Evolutionary conservation across 64 coral and sea anemone species (phyloP).

Genomic region (Exaiptasia diaphana): DNA sequence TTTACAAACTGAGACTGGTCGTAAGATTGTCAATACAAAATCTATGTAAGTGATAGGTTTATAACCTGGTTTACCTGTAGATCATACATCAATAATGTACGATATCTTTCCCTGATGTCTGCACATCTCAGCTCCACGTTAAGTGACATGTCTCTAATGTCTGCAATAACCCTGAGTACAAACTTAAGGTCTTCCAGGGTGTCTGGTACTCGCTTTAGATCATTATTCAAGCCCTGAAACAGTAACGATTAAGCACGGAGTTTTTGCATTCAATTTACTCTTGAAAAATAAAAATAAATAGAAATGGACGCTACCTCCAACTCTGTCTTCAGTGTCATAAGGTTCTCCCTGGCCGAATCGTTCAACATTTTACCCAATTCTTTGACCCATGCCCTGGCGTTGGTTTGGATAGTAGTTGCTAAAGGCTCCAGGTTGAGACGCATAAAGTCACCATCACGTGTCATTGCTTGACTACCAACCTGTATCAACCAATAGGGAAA

Average conservation of each 20-base stretch:
- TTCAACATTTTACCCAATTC: slow-evolving; percentile 92
- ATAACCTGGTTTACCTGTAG: slow-evolving; percentile 60
- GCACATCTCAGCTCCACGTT: slow-evolving; percentile 87
- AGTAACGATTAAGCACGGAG: not conserved
- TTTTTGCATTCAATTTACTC: not conserved
- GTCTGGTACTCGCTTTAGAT: slow-evolving; percentile 82
- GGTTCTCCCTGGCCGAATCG: slow-evolving; percentile 87
- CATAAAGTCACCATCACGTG: slow-evolving; percentile 82
- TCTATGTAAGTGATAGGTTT: not conserved
- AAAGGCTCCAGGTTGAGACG: slow-evolving; percentile 89
- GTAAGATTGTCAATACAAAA: not conserved
- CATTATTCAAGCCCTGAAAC: slow-evolving; percentile 74
- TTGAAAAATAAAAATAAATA: too few relatives aligned
- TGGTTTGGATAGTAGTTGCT: slow-evolving; percentile 86
- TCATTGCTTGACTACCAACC: slow-evolving; percentile 84
- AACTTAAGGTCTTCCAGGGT: slow-evolving; percentile 98
- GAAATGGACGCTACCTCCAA: slow-evolving; percentile 97
- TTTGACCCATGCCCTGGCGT: slow-evolving; percentile 95
- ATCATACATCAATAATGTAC: slow-evolving; percentile 90
- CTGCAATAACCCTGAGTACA: slow-evolving; percentile 94
- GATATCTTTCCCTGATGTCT: slow-evolving; percentile 89
- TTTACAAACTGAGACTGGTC: not conserved
- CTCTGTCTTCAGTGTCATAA: slow-evolving; percentile 72
- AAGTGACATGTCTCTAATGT: slow-evolving; percentile 93
- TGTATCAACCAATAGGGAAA: slow-evolving; percentile 18